Evolutionary conservation across 2,888 invertebrate genomes (phyloP).

Genomic region (Ramazzottius varieornatus): DNA sequence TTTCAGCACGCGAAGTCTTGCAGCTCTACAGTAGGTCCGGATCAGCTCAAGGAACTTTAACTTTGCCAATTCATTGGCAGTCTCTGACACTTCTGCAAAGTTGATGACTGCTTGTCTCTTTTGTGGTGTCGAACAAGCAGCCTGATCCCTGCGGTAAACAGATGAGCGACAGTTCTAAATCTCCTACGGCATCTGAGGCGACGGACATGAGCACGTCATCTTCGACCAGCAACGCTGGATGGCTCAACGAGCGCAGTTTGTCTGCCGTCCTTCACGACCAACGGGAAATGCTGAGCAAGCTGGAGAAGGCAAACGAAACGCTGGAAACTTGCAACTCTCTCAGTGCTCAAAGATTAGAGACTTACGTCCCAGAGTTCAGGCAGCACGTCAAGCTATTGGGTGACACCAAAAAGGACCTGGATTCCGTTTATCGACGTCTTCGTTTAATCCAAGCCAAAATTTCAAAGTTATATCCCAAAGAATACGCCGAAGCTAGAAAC

Average conservation of each 20-base stretch:
- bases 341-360: not conserved
- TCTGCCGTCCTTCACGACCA: not conserved
- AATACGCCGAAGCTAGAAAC: not conserved
- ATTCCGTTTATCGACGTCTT: not conserved
- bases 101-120: too few species aligned
- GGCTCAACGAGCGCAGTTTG: not conserved
- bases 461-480: not conserved
- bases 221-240: not conserved
- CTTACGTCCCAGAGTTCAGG: not conserved
- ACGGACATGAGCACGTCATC: too few species aligned
- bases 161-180: too few species aligned
- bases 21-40: too few species aligned
- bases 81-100: too few species aligned
- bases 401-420: not conserved
- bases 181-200: too few species aligned
- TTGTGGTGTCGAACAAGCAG: too few species aligned
- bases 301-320: constrained; percentile 4
- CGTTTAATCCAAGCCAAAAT: not conserved
- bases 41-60: too few species aligned
- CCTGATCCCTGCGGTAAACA: too few species aligned
- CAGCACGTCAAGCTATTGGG: not conserved
- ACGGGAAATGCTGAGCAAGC: constrained; percentile 1
- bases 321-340: not conserved
- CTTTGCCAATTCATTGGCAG: too few species aligned
- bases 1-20: too few species aligned